Evolutionary conservation across 2,797 vertebrate genomes (phyloP), one percentile per base, ranked within the genome.

Genomic region (Danio tinwini): DNA sequence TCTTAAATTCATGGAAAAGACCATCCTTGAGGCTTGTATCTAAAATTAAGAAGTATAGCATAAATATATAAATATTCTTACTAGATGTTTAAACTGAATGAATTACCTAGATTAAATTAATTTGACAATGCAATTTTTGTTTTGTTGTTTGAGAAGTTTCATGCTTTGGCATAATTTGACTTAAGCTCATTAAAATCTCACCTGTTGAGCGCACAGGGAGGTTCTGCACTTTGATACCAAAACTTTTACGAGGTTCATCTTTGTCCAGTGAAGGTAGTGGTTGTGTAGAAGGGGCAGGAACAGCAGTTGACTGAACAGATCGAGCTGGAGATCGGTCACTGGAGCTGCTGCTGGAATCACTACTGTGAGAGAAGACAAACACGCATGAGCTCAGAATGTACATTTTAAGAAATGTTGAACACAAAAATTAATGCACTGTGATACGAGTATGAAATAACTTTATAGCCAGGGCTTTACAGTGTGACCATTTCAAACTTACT

Each of bases 1-100:
- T 99, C 93, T 99, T 99, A 90, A 99, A 99, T 86, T 99, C 98
- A 17, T 99, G 98, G 90, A 99, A 99, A 90, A 99, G 95, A 82
- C 98, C 98, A 86, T 99, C 98, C 90, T 99, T 99, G 87, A 99
- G 94, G 93, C 98, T 99, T 88, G 98, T 98, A 91, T 99, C 98
- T 99, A 84, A 50, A 82, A 68, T 55, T 83, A 85, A 86, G 0
- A 78, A 39, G 82, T 53, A 0, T 81, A 82, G 76, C 14, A 55
- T 50, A 72, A 7, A 45, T 2, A 75, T 21, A 71, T 44, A 17
- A 40, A 47, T 19, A 53, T 5, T 59, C 17, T 63, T 73, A 59
- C 9, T 52, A 53, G 21, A 29, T 29, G 29, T 29, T 29, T 29
- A 29, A n/a, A 29, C 29, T 29, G 29, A 29, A 29, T 29, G 3